phyloP scores from a whole-genome alignment of 2,113 vertebrate species.

The Brevimyrus niger region DNA sequence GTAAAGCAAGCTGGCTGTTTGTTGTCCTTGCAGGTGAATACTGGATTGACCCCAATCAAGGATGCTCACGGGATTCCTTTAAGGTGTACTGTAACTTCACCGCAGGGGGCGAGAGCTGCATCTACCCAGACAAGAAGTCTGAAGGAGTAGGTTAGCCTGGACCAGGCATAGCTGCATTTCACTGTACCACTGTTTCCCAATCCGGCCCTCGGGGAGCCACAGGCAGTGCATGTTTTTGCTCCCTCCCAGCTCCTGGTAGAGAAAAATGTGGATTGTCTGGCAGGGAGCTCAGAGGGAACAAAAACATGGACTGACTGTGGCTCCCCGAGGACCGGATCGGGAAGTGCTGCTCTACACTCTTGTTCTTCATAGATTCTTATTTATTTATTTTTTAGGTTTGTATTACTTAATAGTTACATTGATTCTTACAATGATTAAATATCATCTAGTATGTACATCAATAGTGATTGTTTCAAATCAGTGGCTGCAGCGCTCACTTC shows the following conservation, averaged over 20 bases:
- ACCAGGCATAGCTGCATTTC: not conserved
- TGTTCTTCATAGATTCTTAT: not conserved
- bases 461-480: not conserved
- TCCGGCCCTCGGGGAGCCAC: not conserved
- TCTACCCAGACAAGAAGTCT: slow-evolving; percentile 89
- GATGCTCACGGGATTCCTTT: slow-evolving; percentile 91
- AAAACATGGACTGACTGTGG: no score
- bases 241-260: no score
- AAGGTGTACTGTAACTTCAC: slow-evolving; percentile 98
- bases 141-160: slow-evolving; percentile 75
- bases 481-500: not conserved
- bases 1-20: not conserved
- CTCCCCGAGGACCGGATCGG: not conserved
- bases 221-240: not conserved
- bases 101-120: slow-evolving; percentile 84
- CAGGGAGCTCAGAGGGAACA: no score
- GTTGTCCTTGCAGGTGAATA: slow-evolving; percentile 74
- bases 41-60: slow-evolving; percentile 97
- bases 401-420: not conserved
- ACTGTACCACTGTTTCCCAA: not conserved
- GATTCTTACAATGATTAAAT: not conserved
- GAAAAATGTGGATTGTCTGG: no score
- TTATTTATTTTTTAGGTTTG: not conserved
- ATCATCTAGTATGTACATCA: not conserved
- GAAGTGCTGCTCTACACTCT: not conserved